phyloP scores from a whole-genome alignment of 2,888 invertebrate genomes.

The Orthosia incerta region DNA sequence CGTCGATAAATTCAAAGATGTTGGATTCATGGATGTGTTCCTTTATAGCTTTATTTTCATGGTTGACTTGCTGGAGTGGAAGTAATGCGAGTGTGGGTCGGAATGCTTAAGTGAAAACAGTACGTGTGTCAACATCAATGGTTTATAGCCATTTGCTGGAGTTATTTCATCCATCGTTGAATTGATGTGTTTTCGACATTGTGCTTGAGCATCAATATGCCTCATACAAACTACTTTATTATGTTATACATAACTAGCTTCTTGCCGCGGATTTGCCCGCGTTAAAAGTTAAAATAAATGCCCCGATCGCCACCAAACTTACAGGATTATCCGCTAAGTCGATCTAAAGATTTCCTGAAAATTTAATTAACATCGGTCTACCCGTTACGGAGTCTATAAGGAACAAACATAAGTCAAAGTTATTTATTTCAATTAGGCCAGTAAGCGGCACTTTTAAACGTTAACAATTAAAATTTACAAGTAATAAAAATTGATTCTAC shows the following conservation, averaged over 20 bases:
- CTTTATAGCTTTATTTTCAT: conserved; percentile 60
- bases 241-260: background rate
- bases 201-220: background rate
- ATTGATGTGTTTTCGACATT: conserved; percentile 19
- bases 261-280: too few relatives aligned
- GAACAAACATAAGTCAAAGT: too few relatives aligned
- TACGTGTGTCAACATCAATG: conserved; percentile 49
- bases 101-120: conserved; percentile 43
- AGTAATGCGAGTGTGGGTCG: conserved; percentile 35
- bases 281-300: too few relatives aligned
- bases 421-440: too few relatives aligned
- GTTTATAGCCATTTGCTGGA: conserved; percentile 14
- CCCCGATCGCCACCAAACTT: too few relatives aligned
- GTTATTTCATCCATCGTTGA: conserved; percentile 5
- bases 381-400: too few relatives aligned
- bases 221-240: background rate
- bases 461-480: too few relatives aligned
- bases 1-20: conserved; percentile 69
- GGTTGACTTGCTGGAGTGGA: conserved; percentile 49
- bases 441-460: too few relatives aligned
- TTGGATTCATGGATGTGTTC: conserved; percentile 62
- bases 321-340: too few relatives aligned
- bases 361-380: too few relatives aligned
- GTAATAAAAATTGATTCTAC: too few relatives aligned
- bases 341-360: too few relatives aligned